Evolutionary conservation across 2,797 vertebrate genomes (phyloP), one percentile per base, ranked within the genome.

Genomic region (Propithecus deckenii): DNA sequence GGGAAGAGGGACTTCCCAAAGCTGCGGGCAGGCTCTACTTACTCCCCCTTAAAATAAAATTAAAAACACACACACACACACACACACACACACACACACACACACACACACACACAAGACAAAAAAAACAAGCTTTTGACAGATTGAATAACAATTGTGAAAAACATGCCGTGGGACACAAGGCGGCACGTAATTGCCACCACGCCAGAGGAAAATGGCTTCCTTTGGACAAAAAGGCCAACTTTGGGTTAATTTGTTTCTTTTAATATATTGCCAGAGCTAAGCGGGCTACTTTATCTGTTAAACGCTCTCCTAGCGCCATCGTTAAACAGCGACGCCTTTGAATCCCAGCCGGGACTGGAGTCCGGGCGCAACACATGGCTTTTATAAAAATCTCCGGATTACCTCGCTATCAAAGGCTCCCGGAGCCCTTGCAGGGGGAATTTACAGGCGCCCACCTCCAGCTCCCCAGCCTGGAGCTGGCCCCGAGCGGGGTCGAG

Each of bases 331-430:
- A 95, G 98, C 86, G 65, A 98, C 97, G 98, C 98, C 98, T 99
- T 99, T 99, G 99, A 99, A 98, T 98, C 97, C 97, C 89, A 89
- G 92, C 96, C 96, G 98, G 98, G 98, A 98, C 98, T 98, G 98
- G 98, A 97, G 98, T 98, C 97, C 97, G 98, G 96, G 98, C 79
- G 98, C 98, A 98, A 98, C 98, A 99, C 99, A 99, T 99, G 98
- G 98, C 98, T 99, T 99, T 98, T 99, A 99, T 99, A 99, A 98
- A 98, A 98, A 98, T 98, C 98, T 97, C 98, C 95, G 98, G 97
- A 98, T 99, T 98, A 98, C 98, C 98, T 88, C 94, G 98, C 98
- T 98, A 98, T 99, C 98, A 98, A 99, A 98, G 98, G 98, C 98
- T 96, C 94, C 96, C 22, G 91, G 96, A 98, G 97, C 97, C 97